phyloP scores from a whole-genome alignment of 2,888 invertebrate genomes.

The Galerucella nymphaeae region DNA sequence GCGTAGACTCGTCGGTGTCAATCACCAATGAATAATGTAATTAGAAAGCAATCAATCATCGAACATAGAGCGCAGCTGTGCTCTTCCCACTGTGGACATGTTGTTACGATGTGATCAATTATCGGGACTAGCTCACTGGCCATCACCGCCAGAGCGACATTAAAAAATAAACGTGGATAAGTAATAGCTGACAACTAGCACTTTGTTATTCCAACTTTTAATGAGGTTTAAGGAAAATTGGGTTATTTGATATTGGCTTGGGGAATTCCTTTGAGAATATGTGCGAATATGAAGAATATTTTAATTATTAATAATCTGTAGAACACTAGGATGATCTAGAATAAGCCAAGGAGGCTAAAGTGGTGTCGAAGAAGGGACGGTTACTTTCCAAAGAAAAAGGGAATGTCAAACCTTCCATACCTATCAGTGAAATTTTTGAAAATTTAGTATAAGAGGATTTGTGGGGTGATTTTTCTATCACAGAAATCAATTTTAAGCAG shows the following conservation, averaged over 20 bases:
- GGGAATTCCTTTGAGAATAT: neutral
- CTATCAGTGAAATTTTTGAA: too few species aligned
- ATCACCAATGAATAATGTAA: conserved; percentile 64
- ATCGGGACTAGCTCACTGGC: conserved; percentile 39
- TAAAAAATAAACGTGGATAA: conserved; percentile 48
- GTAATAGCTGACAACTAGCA: conserved; percentile 28
- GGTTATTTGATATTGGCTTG: neutral
- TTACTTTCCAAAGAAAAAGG: too few species aligned
- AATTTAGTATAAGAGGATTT: too few species aligned
- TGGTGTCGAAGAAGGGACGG: too few species aligned
- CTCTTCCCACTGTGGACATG: conserved; percentile 57
- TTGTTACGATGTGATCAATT: conserved; percentile 58
- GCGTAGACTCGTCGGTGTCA: conserved; percentile 53
- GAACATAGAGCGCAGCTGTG: conserved; percentile 58
- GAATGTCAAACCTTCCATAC: too few species aligned
- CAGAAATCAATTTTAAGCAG: too few species aligned
- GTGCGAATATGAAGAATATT: too few species aligned
- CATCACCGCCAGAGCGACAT: conserved; percentile 30
- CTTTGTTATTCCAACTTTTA: conserved; percentile 24
- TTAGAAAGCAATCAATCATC: conserved; percentile 64
- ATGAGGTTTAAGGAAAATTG: conserved; percentile 10
- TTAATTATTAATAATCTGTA: too few species aligned
- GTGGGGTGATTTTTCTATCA: too few species aligned
- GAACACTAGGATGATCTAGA: too few species aligned
- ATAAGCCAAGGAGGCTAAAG: too few species aligned